These are phyloP conservation scores for Channa striata DNA, from an alignment of 2,797 vertebrate species.

Conservation along the genomic window DNA sequence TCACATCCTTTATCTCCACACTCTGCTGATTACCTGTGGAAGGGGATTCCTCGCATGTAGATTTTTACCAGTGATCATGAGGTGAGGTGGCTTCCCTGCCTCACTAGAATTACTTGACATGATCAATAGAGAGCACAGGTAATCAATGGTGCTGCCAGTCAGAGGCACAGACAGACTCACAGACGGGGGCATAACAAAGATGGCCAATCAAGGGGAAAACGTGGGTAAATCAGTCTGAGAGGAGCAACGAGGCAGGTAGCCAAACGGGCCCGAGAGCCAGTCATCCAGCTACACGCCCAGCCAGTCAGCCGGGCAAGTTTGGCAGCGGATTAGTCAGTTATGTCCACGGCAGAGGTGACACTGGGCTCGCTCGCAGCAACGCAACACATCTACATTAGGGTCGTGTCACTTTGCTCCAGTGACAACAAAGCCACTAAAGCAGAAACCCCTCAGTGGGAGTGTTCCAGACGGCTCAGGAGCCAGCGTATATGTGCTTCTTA, in stretches of 20 bases:
- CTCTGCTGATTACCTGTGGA: constrained; percentile 52
- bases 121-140: constrained; percentile 69
- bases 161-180: constrained; percentile 25
- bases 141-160: constrained; percentile 76
- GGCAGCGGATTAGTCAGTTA: constrained; percentile 64
- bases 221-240: constrained; percentile 61
- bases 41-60: constrained; percentile 51
- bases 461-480: constrained; percentile 17
- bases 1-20: constrained; percentile 52
- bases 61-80: constrained; percentile 65
- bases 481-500: constrained; percentile 9
- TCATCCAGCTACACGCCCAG: constrained; percentile 54
- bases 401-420: constrained; percentile 15
- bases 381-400: constrained; percentile 45
- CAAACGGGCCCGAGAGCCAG: constrained; percentile 64
- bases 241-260: constrained; percentile 57
- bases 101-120: constrained; percentile 73
- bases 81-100: constrained; percentile 69
- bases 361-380: constrained; percentile 42
- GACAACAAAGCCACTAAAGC: constrained; percentile 15
- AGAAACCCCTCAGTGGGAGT: constrained; percentile 12
- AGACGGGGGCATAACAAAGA: constrained; percentile 36
- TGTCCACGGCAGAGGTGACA: constrained; percentile 65
- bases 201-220: constrained; percentile 63
- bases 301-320: constrained; percentile 63